Percentiles rank a stretch among this genome's conserved stretches.
Evolutionary conservation across 2,797 vertebrate genomes (phyloP).

Genomic region (Sparus aurata): DNA sequence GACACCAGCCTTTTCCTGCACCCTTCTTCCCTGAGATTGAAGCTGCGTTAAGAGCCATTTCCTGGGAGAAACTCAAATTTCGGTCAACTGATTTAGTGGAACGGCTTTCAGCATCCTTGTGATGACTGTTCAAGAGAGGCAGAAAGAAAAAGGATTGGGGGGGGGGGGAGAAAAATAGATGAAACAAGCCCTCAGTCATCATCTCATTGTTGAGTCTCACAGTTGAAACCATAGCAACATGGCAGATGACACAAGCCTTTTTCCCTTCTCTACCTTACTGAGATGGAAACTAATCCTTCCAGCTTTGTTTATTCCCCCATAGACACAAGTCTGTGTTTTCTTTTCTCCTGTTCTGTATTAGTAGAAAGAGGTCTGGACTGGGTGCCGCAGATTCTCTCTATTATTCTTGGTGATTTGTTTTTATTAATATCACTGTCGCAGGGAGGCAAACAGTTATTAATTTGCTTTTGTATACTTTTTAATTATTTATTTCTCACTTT

Average conservation of each 20-base stretch:
- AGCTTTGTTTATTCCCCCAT: conserved; percentile 26
- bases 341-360: not conserved
- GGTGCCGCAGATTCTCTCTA: not conserved
- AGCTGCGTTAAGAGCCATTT: not conserved
- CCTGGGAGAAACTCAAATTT: conserved; percentile 6
- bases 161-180: not conserved
- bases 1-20: not conserved
- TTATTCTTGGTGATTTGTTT: not conserved
- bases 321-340: conserved; percentile 11
- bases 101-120: not conserved
- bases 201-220: conserved; percentile 5
- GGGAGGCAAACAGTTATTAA: too few species aligned
- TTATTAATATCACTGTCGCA: not conserved
- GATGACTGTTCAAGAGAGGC: not conserved
- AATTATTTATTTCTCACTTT: too few species aligned
- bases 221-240: conserved; percentile 42
- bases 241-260: conserved; percentile 1
- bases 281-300: conserved; percentile 21
- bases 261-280: conserved; percentile 2
- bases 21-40: not conserved
- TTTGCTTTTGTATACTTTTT: too few species aligned
- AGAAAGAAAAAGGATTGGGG: not conserved
- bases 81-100: not conserved
- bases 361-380: not conserved
- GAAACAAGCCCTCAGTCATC: conserved; percentile 15